Base-by-base conservation (phyloP, 2,113 vertebrate genomes). In the Proterorhinus semilunaris region DNA sequence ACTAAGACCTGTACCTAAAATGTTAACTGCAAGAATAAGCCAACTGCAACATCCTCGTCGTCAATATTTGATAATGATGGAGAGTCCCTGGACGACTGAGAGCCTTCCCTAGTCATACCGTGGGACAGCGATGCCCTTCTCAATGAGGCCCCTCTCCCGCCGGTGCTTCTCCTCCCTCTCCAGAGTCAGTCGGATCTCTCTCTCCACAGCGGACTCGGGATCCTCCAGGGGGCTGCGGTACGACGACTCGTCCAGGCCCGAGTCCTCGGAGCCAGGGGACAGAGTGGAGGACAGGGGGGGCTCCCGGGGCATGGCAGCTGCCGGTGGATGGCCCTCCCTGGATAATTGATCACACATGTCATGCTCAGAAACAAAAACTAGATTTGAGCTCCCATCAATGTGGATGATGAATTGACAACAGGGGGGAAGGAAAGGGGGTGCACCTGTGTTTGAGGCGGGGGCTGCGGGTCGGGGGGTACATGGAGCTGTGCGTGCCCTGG, bases 171-270 rank as follows among this genome's bases (percentile, higher is more conserved):
- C 91, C 47, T 92, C 91, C 65, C 90, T 76, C 75, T 92, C 88
- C 43, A 92, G 72, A n/a, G 88, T 89, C 68, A 85, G 48, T 2
- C 90, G 79, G 71, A 92, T 91, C 83, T 92, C 91, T 71, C 82
- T 73, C 69, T 92, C 91, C 62, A 92, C 90, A 0, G 91, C 81
- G 2, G 64, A 92, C 81, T 91, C 91, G 0, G 79, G 65, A 7
- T 90, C 86, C 61, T 89, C 88, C 57, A 78, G 69, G n/a, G 81
- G 65, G 50, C 85, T 79, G 42, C 87, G 83, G 68, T 70, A 86
- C 0, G 73, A 85, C 3, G 57, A 74, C 50, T 91, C 90, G 7
- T 89, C 89, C 67, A 90, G 78, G 13, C 87, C 87, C 0, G 89
- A 91, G 82, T 91, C 90, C 75, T 91, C 90, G 1, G 88, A 90